Evolutionary conservation across 2,797 vertebrate species (phyloP).

Genomic region (Semaprochilodus insignis): DNA sequence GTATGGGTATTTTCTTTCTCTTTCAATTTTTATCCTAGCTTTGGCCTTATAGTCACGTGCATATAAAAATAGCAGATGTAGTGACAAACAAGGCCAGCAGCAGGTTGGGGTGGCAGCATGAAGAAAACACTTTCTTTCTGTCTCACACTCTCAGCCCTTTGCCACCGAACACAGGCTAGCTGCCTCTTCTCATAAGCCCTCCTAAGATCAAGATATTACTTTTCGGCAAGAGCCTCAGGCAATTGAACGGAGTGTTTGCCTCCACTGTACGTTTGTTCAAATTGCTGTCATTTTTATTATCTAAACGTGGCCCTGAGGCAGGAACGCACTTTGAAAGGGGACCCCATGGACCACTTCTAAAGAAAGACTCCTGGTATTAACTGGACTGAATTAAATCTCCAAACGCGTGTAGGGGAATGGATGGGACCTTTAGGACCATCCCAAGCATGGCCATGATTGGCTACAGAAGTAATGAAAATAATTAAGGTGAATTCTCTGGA

Average conservation of each 20-base stretch:
- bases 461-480: conserved; percentile 43
- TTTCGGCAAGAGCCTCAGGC: conserved; percentile 56
- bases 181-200: conserved; percentile 59
- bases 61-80: conserved; percentile 63
- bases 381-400: conserved; percentile 48
- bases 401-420: conserved; percentile 14
- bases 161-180: conserved; percentile 23
- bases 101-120: conserved; percentile 30
- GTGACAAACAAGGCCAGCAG: conserved; percentile 61
- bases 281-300: conserved; percentile 67
- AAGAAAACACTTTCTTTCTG: conserved; percentile 59
- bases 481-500: conserved; percentile 43
- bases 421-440: conserved; percentile 24
- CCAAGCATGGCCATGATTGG: conserved; percentile 38
- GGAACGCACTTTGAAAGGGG: conserved; percentile 35
- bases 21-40: not conserved
- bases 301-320: conserved; percentile 63
- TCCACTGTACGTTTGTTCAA: conserved; percentile 66
- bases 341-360: conserved; percentile 59
- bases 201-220: conserved; percentile 67
- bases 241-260: conserved; percentile 57
- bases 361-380: conserved; percentile 54
- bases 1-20: not conserved
- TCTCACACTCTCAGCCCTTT: not conserved
- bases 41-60: conserved; percentile 36